A percentile compares a stretch with the other conserved stretches of the same genome.
These are phyloP conservation scores for Drosophila limbata DNA, from an alignment of 2,888 invertebrate genomes.

Conservation along the genomic window DNA sequence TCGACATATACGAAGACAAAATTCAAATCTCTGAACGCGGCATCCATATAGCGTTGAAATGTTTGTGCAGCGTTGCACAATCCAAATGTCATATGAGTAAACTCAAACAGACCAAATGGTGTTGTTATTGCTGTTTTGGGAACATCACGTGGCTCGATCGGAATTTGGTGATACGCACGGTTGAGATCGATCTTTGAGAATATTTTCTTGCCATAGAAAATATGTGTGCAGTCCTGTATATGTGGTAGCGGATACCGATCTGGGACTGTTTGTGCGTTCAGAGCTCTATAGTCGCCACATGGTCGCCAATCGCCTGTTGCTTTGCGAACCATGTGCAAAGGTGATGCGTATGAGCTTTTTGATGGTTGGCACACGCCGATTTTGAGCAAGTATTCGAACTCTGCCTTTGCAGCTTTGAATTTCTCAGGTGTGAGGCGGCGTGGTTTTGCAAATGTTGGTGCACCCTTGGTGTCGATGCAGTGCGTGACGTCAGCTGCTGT, in stretches of 20 bases:
- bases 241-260: neutral
- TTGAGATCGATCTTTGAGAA: neutral
- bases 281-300: neutral
- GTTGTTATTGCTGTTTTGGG: constrained; percentile 3
- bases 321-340: constrained; percentile 7
- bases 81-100: constrained; percentile 6
- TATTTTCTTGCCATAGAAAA: neutral
- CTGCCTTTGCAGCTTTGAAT: neutral
- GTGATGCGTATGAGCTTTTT: constrained; percentile 11
- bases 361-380: neutral
- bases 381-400: constrained; percentile 1
- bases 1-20: neutral
- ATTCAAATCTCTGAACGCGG: neutral
- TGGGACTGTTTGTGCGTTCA: neutral
- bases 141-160: neutral
- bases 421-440: neutral
- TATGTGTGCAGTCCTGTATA: neutral
- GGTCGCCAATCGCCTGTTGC: neutral
- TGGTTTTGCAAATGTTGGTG: neutral
- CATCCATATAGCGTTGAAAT: constrained; percentile 1
- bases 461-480: constrained; percentile 8
- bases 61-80: constrained; percentile 1
- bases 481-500: neutral
- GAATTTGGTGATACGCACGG: neutral
- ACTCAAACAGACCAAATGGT: neutral